These are phyloP conservation scores for Podabrus alpinus DNA, from an alignment of 2,888 invertebrate species.

Conservation along the genomic window DNA sequence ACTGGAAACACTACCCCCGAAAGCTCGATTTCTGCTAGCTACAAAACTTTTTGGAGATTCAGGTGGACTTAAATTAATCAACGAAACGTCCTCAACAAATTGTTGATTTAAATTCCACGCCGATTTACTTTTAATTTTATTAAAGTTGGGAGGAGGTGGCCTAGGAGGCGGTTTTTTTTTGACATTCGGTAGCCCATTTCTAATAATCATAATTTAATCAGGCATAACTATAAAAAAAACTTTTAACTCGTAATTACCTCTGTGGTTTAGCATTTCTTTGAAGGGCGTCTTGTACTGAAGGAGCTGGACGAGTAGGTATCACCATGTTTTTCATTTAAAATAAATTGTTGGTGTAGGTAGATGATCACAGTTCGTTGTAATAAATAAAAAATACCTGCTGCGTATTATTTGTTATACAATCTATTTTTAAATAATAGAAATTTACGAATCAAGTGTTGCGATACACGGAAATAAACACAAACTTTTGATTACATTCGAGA, in stretches of 20 bases:
- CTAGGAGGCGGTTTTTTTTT: conserved; percentile 75
- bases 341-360: background rate
- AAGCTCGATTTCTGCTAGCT: conserved; percentile 46
- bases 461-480: background rate
- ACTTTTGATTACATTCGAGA: background rate
- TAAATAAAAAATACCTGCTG: background rate
- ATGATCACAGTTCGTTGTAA: background rate
- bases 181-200: conserved; percentile 32
- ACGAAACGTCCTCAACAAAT: conserved; percentile 52
- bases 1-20: conserved; percentile 53
- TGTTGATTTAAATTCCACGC: conserved; percentile 46
- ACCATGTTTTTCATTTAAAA: conserved; percentile 38
- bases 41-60: conserved; percentile 49
- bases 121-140: conserved; percentile 50
- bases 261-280: conserved; percentile 21
- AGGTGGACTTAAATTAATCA: conserved; percentile 60
- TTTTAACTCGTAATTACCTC: conserved; percentile 1
- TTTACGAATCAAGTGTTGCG: background rate
- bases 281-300: conserved; percentile 36
- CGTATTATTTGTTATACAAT: background rate
- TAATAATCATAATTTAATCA: background rate
- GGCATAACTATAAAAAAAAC: background rate
- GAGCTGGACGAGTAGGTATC: conserved; percentile 37
- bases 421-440: background rate
- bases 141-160: conserved; percentile 69